phyloP scores from a whole-genome alignment of 2,113 vertebrate genomes.

The Theropithecus gelada region DNA sequence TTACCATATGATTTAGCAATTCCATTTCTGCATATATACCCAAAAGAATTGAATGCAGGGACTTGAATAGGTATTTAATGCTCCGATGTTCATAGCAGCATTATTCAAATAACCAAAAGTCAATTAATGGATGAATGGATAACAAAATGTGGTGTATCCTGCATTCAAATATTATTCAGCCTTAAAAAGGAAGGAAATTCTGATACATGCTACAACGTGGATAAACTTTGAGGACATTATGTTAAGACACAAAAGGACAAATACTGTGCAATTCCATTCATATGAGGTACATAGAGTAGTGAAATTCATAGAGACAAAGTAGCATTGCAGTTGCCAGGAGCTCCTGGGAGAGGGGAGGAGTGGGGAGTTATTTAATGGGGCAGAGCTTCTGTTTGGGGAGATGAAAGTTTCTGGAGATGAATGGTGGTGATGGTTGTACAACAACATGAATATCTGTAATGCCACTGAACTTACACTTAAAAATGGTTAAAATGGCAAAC shows the following conservation, averaged over 20 bases:
- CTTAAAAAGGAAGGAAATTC: neutral
- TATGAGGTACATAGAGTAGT: neutral
- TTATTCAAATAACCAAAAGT: neutral
- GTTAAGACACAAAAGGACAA: neutral
- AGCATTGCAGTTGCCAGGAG: neutral
- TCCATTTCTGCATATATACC: neutral
- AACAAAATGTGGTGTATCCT: neutral
- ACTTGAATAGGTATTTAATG: neutral
- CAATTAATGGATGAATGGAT: neutral
- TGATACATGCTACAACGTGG: neutral
- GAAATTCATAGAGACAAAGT: neutral
- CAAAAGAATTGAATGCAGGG: neutral
- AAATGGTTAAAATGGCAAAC: neutral
- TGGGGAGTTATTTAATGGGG: neutral
- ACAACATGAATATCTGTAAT: neutral
- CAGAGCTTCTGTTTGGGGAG: neutral
- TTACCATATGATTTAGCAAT: neutral
- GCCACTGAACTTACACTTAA: neutral
- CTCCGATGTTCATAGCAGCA: neutral
- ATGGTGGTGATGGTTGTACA: neutral
- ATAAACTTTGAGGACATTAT: neutral
- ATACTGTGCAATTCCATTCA: neutral
- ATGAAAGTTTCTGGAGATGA: neutral
- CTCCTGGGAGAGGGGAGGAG: neutral
- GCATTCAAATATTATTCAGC: neutral